Percentiles rank a stretch among this genome's conserved stretches.
Conservation (phyloP, 2,888 invertebrate genomes). For the Cantharis nigra region DNA sequence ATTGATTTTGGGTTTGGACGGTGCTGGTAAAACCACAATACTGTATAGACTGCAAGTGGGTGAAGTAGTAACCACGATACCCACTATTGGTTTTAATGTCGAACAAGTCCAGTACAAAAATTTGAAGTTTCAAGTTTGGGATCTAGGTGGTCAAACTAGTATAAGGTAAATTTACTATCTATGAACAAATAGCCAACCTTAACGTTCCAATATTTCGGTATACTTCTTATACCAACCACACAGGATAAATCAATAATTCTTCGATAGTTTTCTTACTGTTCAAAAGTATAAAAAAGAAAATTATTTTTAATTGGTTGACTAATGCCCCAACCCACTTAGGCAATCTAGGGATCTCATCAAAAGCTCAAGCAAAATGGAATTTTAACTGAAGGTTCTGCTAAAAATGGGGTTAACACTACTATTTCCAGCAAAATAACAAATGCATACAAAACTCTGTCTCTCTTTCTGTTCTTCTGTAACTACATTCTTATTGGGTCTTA, state of each 20-base stretch:
- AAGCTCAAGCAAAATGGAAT: too few species aligned
- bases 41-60: constrained; percentile 97
- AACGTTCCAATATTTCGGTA: not conserved
- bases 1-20: constrained; percentile 95
- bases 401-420: too few species aligned
- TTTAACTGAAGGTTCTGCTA: too few species aligned
- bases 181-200: not conserved
- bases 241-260: not conserved
- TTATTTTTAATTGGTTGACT: too few species aligned
- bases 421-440: too few species aligned
- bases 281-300: not conserved
- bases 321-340: too few species aligned
- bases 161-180: constrained; percentile 71
- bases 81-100: constrained; percentile 98
- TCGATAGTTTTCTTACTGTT: not conserved
- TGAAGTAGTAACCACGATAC: constrained; percentile 97
- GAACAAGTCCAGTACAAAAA: constrained; percentile 99
- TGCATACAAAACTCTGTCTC: too few species aligned
- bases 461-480: too few species aligned
- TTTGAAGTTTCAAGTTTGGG: constrained; percentile 99
- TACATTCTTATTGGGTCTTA: too few species aligned
- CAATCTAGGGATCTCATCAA: too few species aligned
- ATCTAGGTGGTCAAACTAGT: constrained; percentile 98
- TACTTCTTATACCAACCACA: not conserved
- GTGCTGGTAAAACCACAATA: constrained; percentile 99